Percentiles rank a stretch among this genome's conserved stretches.
Evolutionary conservation across 2,797 vertebrate genomes (phyloP).

Genomic region (Threskiornis aethiopicus): DNA sequence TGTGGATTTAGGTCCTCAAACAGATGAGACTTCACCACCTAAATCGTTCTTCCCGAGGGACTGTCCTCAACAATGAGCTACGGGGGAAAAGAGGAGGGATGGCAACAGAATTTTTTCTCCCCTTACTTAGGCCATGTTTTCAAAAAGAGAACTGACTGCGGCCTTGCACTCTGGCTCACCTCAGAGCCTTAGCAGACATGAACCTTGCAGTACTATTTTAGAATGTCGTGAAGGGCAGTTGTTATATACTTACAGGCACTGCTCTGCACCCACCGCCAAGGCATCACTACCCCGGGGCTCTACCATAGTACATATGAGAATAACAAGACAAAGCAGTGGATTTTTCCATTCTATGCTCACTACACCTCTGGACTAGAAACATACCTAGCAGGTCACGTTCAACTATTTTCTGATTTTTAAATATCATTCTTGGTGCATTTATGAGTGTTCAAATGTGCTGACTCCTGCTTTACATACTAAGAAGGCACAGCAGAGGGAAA

Average conservation of each 20-base stretch:
- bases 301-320: fast-evolving
- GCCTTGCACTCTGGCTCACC: not conserved
- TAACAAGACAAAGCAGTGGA: not conserved
- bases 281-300: not conserved
- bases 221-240: not conserved
- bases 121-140: not conserved
- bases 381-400: not conserved
- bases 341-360: not conserved
- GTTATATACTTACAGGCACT: not conserved
- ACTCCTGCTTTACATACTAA: not conserved
- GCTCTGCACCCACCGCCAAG: not conserved
- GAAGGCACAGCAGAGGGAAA: not conserved
- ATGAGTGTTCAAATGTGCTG: not conserved
- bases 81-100: not conserved
- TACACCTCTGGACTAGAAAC: not conserved
- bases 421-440: not conserved
- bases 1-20: not conserved
- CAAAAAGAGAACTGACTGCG: not conserved
- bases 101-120: not conserved
- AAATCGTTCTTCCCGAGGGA: not conserved
- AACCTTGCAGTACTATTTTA: not conserved
- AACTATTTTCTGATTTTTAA: not conserved
- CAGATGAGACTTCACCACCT: not conserved
- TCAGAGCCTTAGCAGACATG: not conserved
- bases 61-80: not conserved